Base-by-base conservation (phyloP, 2,888 invertebrate genomes). In the Corbicula japonica region DNA sequence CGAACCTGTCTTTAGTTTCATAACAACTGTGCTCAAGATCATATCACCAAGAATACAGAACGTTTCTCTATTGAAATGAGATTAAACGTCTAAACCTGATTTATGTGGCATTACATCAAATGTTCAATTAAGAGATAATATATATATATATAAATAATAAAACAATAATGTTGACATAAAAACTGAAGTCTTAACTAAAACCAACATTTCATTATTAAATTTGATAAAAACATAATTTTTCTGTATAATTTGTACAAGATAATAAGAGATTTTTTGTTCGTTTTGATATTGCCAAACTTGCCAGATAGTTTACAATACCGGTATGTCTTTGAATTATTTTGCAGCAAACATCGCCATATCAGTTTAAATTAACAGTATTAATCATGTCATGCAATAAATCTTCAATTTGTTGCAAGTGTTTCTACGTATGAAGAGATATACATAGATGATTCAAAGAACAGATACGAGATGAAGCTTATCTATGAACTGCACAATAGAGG, bases 401-500 rank as follows among this genome's bases (percentile, higher is more conserved):
- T 32, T 58, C 1, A 30, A 38, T n/a, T 38, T 30, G 18, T 70
- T 74, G 28, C 74, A n/a, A 86, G 86, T 26, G 44, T 74, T 4
- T 85, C 88, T 8, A 60, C 84, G 10, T 85, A 86, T 30, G 83
- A 79, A 18, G 76, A 82, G 30, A 34, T 87, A 12, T 65, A 79
- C 8, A 60, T 85, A 15, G 74, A 78, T 0, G 66, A 76, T 1
- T 48, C 63, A 6, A 52, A 44, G 8, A 32, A 65, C 4, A 12
- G 8, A 18, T 58, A 79, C 18, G 69, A 70, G 30, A 35, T 88
- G 28, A 83, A 76, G 4, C 87, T 88, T 38, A 65, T 85, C 12
- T 87, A 85, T 35, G 82, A 80, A 15, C 44, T 89, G 15, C 73
- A 73, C 30, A 89, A 89, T 61, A 48, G 58, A 21, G 89, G 89